These are phyloP conservation scores for Melanotus villosus DNA, from an alignment of 2,888 invertebrate species.

Conservation along the genomic window DNA sequence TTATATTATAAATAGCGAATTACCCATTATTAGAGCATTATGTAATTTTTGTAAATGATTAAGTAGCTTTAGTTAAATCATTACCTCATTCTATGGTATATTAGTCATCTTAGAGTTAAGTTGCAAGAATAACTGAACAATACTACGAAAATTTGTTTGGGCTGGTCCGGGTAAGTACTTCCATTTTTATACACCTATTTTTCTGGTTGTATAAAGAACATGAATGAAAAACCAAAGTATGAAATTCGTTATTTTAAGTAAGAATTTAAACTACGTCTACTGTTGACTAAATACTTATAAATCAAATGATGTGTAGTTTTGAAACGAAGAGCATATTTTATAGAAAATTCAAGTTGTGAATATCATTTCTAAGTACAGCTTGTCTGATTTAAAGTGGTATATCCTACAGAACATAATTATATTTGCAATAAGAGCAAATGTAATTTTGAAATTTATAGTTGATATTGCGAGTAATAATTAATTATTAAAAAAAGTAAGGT, in stretches of 20 bases:
- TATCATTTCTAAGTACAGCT: no score
- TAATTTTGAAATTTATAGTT: no score
- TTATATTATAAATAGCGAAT: conserved; percentile 3
- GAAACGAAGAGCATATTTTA: not conserved
- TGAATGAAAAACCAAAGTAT: not conserved
- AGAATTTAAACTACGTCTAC: not conserved
- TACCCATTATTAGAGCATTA: not conserved
- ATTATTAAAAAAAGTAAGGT: no score
- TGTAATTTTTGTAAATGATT: conserved; percentile 9
- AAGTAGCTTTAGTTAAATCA: conserved; percentile 16
- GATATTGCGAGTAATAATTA: no score
- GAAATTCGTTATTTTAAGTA: not conserved
- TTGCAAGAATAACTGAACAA: not conserved
- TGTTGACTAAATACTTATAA: not conserved
- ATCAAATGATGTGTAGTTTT: no score
- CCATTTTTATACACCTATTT: not conserved
- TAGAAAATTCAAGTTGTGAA: not conserved
- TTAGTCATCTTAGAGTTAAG: conserved; percentile 20
- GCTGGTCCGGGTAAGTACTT: not conserved
- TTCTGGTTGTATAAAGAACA: not conserved
- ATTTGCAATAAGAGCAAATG: no score
- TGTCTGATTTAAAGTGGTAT: no score
- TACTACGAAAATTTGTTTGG: not conserved
- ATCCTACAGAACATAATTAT: no score
- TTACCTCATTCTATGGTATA: conserved; percentile 22